A percentile compares a stretch with the other conserved stretches of the same genome.
Conservation (phyloP, 2,113 vertebrate species). For the Aphelocoma coerulescens region DNA sequence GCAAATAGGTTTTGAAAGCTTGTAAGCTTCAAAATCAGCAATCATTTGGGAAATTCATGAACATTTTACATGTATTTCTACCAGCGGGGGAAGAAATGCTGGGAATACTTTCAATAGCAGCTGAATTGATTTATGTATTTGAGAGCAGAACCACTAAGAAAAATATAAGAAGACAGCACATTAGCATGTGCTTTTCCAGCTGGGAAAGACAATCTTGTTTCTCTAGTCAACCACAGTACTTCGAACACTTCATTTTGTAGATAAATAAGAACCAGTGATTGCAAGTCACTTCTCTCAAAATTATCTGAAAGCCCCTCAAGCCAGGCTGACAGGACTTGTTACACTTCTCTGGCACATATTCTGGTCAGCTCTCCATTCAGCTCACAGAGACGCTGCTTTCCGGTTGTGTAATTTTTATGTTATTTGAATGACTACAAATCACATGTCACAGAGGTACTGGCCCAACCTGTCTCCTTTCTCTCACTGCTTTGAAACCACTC, state of each 20-base stretch:
- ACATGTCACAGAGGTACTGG: background rate
- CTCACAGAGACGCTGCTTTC: background rate
- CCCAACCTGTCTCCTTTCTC: background rate
- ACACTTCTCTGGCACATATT: background rate
- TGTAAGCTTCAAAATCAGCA: background rate
- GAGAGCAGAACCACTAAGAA: background rate
- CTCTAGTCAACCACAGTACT: background rate
- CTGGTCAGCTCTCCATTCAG: background rate
- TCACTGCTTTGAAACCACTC: background rate
- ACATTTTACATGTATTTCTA: background rate
- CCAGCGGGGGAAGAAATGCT: background rate
- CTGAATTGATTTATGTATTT: background rate
- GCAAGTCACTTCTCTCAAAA: background rate
- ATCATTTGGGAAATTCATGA: background rate
- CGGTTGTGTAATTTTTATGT: background rate
- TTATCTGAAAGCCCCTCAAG: background rate
- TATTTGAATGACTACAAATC: background rate
- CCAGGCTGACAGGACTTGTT: background rate
- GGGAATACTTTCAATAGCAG: background rate
- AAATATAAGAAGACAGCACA: background rate
- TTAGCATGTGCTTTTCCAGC: background rate
- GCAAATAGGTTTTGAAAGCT: background rate
- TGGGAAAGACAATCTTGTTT: background rate
- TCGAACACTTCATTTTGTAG: background rate
- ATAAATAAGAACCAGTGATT: background rate